phyloP scores from a whole-genome alignment of 2,888 invertebrate genomes.

The Ctena decussata region DNA sequence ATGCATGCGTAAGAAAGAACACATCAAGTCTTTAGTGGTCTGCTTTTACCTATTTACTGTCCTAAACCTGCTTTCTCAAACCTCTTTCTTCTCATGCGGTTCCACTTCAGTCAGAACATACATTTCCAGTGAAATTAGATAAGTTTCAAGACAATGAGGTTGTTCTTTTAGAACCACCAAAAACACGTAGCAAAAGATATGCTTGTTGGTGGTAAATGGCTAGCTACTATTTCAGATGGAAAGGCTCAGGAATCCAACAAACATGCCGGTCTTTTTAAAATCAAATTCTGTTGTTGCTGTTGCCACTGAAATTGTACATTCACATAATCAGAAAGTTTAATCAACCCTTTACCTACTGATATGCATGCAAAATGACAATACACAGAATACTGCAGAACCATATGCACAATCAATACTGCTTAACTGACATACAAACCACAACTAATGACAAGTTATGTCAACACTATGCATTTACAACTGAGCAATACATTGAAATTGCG shows the following conservation, averaged over 20 bases:
- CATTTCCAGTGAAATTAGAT: too few relatives aligned
- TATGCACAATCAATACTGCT: not conserved
- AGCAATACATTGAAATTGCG: not conserved
- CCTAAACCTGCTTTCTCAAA: too few relatives aligned
- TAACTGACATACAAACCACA: not conserved
- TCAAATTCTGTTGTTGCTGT: not conserved
- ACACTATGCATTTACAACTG: not conserved
- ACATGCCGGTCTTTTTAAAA: not conserved
- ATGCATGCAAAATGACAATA: not conserved
- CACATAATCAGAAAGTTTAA: not conserved
- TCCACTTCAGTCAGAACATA: too few relatives aligned
- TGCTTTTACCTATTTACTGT: too few relatives aligned
- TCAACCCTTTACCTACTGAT: not conserved
- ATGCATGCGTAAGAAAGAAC: too few relatives aligned
- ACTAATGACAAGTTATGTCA: too few relatives aligned
- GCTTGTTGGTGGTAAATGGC: not conserved
- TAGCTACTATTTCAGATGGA: not conserved
- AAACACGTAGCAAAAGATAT: not conserved
- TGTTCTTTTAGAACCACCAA: not conserved
- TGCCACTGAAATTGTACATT: not conserved
- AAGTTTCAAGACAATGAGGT: too few relatives aligned
- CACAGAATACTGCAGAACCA: not conserved
- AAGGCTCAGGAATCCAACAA: slow-evolving; percentile 3
- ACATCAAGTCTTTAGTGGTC: too few relatives aligned
- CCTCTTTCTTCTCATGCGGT: too few relatives aligned